Evolutionary conservation across 1,140 invertebrate species (phyloP).

Genomic region (Orchesella cincta): DNA sequence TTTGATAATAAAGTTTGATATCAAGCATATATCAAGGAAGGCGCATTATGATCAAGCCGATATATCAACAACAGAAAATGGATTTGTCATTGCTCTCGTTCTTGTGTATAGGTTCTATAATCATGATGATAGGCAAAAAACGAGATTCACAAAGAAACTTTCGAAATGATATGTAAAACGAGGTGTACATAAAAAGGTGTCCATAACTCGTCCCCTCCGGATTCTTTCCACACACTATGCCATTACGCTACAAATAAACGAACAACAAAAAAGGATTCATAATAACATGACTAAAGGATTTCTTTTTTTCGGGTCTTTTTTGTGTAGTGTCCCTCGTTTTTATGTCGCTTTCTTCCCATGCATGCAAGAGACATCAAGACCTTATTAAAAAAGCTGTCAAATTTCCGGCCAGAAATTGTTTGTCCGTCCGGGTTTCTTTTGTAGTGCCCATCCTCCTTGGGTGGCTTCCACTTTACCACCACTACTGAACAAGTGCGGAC

Average conservation of each 20-base stretch:
- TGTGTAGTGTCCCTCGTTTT: no score
- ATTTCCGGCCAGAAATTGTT: constrained; percentile 21
- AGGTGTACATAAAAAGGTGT: background rate
- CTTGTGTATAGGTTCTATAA: background rate
- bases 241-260: no score
- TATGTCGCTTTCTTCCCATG: no score
- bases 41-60: background rate
- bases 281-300: no score
- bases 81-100: background rate
- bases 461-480: background rate
- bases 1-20: constrained; percentile 27
- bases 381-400: constrained; percentile 30
- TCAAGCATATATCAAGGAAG: constrained; percentile 3
- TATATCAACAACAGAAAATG: background rate
- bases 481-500: no score
- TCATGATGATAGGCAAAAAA: background rate
- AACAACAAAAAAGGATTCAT: background rate
- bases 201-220: constrained; percentile 9
- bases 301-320: no score
- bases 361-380: constrained; percentile 26
- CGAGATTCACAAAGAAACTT: background rate
- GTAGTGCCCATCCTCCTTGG: background rate
- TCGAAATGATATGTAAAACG: background rate
- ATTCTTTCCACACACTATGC: background rate
- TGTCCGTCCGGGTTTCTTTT: background rate